These are phyloP conservation scores for Amphimedon queenslandica DNA, from an alignment of 37 sponge, comb jelly and placozoan species.

Conservation along the genomic window DNA sequence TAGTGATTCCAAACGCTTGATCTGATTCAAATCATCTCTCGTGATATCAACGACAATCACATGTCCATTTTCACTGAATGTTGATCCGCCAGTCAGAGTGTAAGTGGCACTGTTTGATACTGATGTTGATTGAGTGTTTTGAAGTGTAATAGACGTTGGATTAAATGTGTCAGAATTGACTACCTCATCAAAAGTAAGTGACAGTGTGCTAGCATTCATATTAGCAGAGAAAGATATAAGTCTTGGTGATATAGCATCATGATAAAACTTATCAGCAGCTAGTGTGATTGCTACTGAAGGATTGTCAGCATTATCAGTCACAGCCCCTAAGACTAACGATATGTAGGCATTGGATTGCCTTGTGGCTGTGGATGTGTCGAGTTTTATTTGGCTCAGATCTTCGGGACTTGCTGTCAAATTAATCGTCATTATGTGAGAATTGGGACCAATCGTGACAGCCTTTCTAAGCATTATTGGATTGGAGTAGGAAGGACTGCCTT, in stretches of 20 bases:
- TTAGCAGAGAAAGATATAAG: constrained; percentile 60
- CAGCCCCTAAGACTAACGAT: constrained; percentile 33
- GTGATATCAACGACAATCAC: constrained; percentile 59
- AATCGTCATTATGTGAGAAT: constrained; percentile 62
- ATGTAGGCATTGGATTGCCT: constrained; percentile 51
- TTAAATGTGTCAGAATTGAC: constrained; percentile 58
- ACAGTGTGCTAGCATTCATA: constrained; percentile 61
- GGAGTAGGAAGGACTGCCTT: background rate
- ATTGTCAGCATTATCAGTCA: constrained; percentile 64
- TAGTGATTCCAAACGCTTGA: constrained; percentile 62
- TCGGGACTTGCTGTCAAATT: constrained; percentile 68
- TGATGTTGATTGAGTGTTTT: constrained; percentile 42
- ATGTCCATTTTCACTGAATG: constrained; percentile 54
- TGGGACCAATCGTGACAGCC: constrained; percentile 51
- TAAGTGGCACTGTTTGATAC: background rate
- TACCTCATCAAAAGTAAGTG: constrained; percentile 77
- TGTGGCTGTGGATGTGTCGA: constrained; percentile 56
- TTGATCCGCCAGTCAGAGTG: constrained; percentile 54
- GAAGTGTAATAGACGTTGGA: constrained; percentile 54
- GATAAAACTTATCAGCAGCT: constrained; percentile 38
- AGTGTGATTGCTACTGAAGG: constrained; percentile 13
- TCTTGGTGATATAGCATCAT: constrained; percentile 56
- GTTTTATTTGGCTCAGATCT: constrained; percentile 73
- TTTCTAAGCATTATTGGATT: background rate
- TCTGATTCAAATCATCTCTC: constrained; percentile 64